Evolutionary conservation across 2,888 invertebrate species (phyloP).

Genomic region (Hyposoter didymator): DNA sequence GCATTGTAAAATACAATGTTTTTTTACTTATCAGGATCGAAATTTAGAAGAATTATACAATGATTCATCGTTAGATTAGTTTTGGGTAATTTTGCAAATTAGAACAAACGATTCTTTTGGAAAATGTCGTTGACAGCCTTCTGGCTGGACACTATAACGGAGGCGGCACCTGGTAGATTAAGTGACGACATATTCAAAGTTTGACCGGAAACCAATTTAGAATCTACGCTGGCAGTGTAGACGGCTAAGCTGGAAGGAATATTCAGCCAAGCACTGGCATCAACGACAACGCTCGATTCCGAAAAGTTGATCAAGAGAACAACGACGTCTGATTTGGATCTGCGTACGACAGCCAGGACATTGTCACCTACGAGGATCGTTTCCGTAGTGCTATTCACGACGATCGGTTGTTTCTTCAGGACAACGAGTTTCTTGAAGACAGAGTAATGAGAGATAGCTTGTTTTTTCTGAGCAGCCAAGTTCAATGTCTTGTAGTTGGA

Average conservation of each 20-base stretch:
- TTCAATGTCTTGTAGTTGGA: constrained; percentile 87
- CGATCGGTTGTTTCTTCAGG: constrained; percentile 84
- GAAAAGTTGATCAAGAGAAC: constrained; percentile 76
- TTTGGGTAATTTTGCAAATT: not conserved
- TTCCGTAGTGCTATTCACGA: constrained; percentile 83
- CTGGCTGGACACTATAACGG: constrained; percentile 62
- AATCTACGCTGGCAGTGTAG: constrained; percentile 72
- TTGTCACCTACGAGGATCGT: constrained; percentile 72
- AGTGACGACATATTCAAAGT: constrained; percentile 57
- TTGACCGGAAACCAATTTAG: constrained; percentile 62
- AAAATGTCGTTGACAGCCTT: not conserved
- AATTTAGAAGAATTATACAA: not conserved
- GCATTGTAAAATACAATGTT: not conserved
- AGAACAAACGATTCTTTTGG: not conserved
- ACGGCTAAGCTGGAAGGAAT: constrained; percentile 72
- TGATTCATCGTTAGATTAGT: not conserved
- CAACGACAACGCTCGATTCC: constrained; percentile 63
- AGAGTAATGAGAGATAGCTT: constrained; percentile 86
- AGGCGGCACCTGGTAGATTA: constrained; percentile 66
- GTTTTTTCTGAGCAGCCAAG: constrained; percentile 85
- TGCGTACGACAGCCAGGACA: constrained; percentile 75
- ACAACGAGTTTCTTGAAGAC: constrained; percentile 86
- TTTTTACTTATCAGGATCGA: not conserved
- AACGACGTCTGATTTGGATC: constrained; percentile 59
- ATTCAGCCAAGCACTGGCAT: constrained; percentile 73